A percentile compares a stretch with the other conserved stretches of the same genome.
These are phyloP conservation scores for Lonchura striata DNA, from an alignment of 2,113 vertebrate species.

Conservation along the genomic window DNA sequence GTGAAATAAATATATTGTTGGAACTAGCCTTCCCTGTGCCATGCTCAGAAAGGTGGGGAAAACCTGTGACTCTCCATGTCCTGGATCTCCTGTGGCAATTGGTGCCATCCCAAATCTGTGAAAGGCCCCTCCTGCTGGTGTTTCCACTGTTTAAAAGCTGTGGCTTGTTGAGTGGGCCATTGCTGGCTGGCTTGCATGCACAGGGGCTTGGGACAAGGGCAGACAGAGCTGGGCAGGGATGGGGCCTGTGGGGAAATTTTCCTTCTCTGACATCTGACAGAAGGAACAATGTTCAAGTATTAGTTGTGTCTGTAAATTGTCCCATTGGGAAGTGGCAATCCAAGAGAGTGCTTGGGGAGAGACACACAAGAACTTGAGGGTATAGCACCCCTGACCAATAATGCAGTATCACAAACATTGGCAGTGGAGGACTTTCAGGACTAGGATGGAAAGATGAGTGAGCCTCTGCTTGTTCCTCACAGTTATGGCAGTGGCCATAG, in stretches of 20 bases:
- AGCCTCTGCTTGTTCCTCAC: neutral
- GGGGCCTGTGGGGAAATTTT: neutral
- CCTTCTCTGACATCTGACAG: neutral
- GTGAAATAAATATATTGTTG: neutral
- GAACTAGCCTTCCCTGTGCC: neutral
- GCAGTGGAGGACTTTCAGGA: neutral
- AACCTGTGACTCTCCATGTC: neutral
- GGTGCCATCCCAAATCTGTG: neutral
- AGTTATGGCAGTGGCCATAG: neutral
- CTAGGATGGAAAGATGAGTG: neutral
- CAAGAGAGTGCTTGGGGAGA: neutral
- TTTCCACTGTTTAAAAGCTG: neutral
- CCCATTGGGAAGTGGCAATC: neutral
- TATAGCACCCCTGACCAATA: neutral
- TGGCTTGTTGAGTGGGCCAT: neutral
- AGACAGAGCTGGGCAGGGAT: neutral
- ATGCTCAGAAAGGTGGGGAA: neutral
- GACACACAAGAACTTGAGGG: neutral
- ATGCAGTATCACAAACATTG: neutral
- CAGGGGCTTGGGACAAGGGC: neutral
- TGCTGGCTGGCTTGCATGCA: too few species aligned
- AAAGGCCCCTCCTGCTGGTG: neutral
- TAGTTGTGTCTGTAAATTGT: neutral
- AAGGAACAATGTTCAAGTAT: neutral
- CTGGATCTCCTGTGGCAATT: neutral